Evolutionary conservation across 2,888 invertebrate genomes (phyloP).

Genomic region (Drosophila monieri): DNA sequence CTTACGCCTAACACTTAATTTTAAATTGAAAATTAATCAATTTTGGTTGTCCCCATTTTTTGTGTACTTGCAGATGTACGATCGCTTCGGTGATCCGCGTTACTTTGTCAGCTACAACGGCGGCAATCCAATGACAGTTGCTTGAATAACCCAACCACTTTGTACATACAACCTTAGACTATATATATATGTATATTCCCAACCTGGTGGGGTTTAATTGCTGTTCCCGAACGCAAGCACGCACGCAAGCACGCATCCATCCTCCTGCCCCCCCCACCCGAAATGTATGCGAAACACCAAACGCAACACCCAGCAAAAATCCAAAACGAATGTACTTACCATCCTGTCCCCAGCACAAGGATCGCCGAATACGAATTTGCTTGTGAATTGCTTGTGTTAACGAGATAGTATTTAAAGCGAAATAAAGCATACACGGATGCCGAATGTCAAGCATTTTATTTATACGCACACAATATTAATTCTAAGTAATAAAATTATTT

Average conservation of each 20-base stretch:
- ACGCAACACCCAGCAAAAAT: neutral
- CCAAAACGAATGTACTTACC: slow-evolving; percentile 30
- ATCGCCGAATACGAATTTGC: slow-evolving; percentile 2
- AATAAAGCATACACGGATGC: slow-evolving; percentile 66
- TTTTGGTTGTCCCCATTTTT: slow-evolving; percentile 7
- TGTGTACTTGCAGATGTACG: slow-evolving; percentile 77
- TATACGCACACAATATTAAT: slow-evolving; percentile 50
- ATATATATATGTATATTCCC: slow-evolving; percentile 26
- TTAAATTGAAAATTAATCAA: slow-evolving; percentile 16
- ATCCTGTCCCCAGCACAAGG: slow-evolving; percentile 3
- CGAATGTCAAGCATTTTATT: slow-evolving; percentile 70
- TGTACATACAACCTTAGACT: slow-evolving; percentile 52
- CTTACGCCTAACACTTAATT: slow-evolving; percentile 19
- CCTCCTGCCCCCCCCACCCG: slow-evolving; percentile 23
- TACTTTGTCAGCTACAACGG: slow-evolving; percentile 81
- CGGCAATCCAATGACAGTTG: slow-evolving; percentile 82
- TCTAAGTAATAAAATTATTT: slow-evolving; percentile 34
- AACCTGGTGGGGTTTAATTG: slow-evolving; percentile 17
- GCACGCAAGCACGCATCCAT: neutral
- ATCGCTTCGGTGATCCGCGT: slow-evolving; percentile 82
- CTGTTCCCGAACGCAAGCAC: slow-evolving; percentile 18
- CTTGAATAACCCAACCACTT: slow-evolving; percentile 58
- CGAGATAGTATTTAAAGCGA: slow-evolving; percentile 31
- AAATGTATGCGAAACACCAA: slow-evolving; percentile 27
- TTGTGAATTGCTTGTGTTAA: slow-evolving; percentile 30